Evolutionary conservation across 2,888 invertebrate genomes (phyloP).

Genomic region (Andrena praecox): DNA sequence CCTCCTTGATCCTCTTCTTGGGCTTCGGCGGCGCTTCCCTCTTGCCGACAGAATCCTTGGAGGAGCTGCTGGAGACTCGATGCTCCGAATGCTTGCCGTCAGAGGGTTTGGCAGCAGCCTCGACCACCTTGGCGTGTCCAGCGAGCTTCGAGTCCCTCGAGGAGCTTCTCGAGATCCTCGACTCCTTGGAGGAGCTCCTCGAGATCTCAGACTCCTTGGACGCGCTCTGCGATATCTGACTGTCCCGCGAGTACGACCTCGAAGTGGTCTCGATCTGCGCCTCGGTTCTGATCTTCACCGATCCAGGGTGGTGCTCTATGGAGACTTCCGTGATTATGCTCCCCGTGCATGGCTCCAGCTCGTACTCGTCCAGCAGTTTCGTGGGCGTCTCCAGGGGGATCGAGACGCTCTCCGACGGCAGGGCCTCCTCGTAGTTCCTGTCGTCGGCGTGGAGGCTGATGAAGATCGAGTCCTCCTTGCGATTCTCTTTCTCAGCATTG

Average conservation of each 20-base stretch:
- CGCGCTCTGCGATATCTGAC: slow-evolving; percentile 65
- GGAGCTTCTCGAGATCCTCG: slow-evolving; percentile 74
- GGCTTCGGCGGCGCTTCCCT: slow-evolving; percentile 76
- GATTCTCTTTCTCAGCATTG: slow-evolving; percentile 74
- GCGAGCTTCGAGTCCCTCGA: slow-evolving; percentile 76
- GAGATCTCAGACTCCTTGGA: slow-evolving; percentile 76
- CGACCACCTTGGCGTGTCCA: slow-evolving; percentile 39
- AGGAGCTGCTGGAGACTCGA: slow-evolving; percentile 69
- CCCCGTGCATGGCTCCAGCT: slow-evolving; percentile 72
- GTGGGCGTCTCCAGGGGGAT: slow-evolving; percentile 82
- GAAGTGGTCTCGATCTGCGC: slow-evolving; percentile 70
- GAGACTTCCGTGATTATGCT: slow-evolving; percentile 81
- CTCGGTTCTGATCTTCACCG: slow-evolving; percentile 71
- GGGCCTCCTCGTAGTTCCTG: slow-evolving; percentile 75
- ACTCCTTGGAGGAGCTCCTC: slow-evolving; percentile 76
- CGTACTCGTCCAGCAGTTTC: slow-evolving; percentile 81
- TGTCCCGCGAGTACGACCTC: slow-evolving; percentile 65
- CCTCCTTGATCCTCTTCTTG: slow-evolving; percentile 77
- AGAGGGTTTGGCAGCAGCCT: slow-evolving; percentile 7
- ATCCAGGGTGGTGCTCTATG: slow-evolving; percentile 80
- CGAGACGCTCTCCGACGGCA: slow-evolving; percentile 82
- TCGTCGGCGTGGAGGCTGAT: slow-evolving; percentile 80
- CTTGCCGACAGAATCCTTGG: slow-evolving; percentile 73
- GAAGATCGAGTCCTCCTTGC: slow-evolving; percentile 77
- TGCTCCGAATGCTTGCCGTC: slow-evolving; percentile 55